Evolutionary conservation across 2,888 invertebrate genomes (phyloP).

Genomic region (Synergus gifuensis): DNA sequence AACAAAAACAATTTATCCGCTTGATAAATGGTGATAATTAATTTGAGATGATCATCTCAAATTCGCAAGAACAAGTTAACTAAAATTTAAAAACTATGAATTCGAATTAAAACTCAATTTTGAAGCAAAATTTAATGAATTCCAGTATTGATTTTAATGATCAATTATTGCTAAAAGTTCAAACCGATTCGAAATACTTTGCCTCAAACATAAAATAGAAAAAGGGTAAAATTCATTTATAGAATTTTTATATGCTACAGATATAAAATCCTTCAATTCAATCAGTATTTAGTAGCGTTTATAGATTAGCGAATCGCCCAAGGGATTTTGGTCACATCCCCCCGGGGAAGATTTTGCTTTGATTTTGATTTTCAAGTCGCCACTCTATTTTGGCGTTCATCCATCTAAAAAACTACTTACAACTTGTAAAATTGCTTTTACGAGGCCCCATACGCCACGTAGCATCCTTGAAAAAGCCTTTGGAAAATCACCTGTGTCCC

Average conservation of each 20-base stretch:
- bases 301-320: slow-evolving; percentile 9
- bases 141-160: neutral
- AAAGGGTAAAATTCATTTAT: neutral
- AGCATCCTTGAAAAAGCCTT: slow-evolving; percentile 27
- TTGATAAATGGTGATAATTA: too few relatives aligned
- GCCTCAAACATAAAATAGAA: neutral
- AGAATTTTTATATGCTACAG: neutral
- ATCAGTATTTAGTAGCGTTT: slow-evolving; percentile 6
- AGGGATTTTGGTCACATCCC: slow-evolving; percentile 22
- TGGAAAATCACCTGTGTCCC: slow-evolving; percentile 64
- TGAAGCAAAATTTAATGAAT: too few relatives aligned
- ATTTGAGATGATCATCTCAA: too few relatives aligned
- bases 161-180: neutral
- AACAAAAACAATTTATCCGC: too few relatives aligned
- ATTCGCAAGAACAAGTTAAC: too few relatives aligned
- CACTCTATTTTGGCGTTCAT: slow-evolving; percentile 53
- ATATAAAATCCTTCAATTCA: neutral
- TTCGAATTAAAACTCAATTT: too few relatives aligned
- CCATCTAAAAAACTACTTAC: slow-evolving; percentile 65
- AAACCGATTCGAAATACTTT: neutral
- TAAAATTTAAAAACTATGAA: too few relatives aligned
- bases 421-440: slow-evolving; percentile 65
- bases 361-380: slow-evolving; percentile 51
- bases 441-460: slow-evolving; percentile 45
- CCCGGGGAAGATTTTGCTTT: slow-evolving; percentile 48